Conservation (phyloP, 2,113 vertebrate genomes). For the Hippocampus barbouri region DNA sequence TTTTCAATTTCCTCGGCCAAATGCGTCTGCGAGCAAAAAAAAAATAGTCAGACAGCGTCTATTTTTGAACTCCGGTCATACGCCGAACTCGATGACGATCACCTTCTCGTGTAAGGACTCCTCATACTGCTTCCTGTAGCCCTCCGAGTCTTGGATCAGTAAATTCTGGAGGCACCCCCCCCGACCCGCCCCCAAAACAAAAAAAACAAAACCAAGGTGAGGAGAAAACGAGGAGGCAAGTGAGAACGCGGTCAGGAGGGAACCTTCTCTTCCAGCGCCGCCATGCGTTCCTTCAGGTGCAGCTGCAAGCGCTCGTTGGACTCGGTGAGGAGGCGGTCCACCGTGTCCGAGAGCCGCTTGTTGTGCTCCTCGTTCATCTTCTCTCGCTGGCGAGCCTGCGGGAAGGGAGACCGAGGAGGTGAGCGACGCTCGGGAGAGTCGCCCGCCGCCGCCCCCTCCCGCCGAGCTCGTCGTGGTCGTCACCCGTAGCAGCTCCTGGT, state of each 20-base stretch:
- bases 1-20: constrained; percentile 95
- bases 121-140: constrained; percentile 94
- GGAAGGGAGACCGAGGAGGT: neutral
- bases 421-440: neutral
- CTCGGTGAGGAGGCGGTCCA: constrained; percentile 93
- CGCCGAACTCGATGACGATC: constrained; percentile 23
- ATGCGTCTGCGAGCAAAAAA: constrained; percentile 76
- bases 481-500: constrained; percentile 98
- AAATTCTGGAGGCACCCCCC: constrained; percentile 77
- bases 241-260: neutral
- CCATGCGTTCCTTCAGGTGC: constrained; percentile 96
- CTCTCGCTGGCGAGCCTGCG: constrained; percentile 95
- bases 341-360: constrained; percentile 93
- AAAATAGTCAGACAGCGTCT: neutral
- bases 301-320: constrained; percentile 96
- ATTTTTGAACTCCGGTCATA: neutral
- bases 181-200: too few species aligned
- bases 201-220: constrained; percentile 4
- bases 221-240: too few species aligned
- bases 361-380: constrained; percentile 99
- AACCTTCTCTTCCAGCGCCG: constrained; percentile 96
- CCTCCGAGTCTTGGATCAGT: constrained; percentile 95
- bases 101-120: constrained; percentile 97
- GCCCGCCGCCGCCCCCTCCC: constrained; percentile 16
- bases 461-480: constrained; percentile 23